Evolutionary conservation across 1,140 invertebrate species (phyloP).

Genomic region (Drosophila nebulosa): DNA sequence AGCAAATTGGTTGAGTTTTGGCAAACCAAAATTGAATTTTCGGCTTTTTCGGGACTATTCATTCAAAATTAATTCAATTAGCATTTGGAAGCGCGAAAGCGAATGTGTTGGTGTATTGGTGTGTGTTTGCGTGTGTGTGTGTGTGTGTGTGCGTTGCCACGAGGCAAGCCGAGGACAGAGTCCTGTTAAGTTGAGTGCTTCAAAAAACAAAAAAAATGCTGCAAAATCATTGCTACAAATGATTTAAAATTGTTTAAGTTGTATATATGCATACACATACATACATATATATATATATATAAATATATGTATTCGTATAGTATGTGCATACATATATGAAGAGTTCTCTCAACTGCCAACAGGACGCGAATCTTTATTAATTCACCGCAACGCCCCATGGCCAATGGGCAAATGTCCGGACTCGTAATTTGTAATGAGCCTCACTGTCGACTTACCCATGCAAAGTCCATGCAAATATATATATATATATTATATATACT

Average conservation of each 20-base stretch:
- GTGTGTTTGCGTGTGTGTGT: background rate
- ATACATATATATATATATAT: background rate
- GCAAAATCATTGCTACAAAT: constrained; percentile 19
- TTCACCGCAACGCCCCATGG: constrained; percentile 1
- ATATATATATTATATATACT: background rate
- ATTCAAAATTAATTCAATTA: constrained; percentile 67
- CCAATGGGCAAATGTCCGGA: background rate
- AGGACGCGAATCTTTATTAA: background rate
- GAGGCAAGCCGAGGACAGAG: background rate
- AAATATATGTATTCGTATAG: background rate
- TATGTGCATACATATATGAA: background rate
- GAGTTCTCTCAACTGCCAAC: background rate
- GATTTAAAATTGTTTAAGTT: constrained; percentile 33
- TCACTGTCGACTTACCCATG: background rate
- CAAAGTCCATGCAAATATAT: background rate
- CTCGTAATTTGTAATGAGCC: constrained; percentile 11
- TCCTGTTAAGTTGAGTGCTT: background rate
- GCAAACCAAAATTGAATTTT: constrained; percentile 55
- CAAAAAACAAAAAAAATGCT: background rate
- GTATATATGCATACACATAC: background rate
- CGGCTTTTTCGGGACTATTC: constrained; percentile 30
- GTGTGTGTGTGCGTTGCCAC: background rate
- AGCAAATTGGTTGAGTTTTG: constrained; percentile 52
- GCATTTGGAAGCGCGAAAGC: constrained; percentile 10
- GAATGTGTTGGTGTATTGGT: background rate